Evolutionary conservation across 2,113 vertebrate genomes (phyloP).

Genomic region (Acanthochromis polyacanthus): DNA sequence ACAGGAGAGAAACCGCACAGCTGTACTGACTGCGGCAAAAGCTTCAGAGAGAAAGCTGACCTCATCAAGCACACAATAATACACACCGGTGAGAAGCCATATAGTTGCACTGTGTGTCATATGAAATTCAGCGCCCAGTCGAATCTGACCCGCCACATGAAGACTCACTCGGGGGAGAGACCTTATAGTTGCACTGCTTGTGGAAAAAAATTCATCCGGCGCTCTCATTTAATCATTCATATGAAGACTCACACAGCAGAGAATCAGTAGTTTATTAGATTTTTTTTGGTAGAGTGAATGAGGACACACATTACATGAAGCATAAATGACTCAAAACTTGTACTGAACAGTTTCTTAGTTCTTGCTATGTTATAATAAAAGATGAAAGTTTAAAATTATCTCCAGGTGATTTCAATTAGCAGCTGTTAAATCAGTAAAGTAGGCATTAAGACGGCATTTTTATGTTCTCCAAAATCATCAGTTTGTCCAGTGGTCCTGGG

Average conservation of each 20-base stretch:
- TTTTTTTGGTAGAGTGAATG: not conserved
- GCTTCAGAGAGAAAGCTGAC: conserved; percentile 55
- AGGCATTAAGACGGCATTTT: too few species aligned
- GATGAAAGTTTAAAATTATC: too few species aligned
- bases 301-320: not conserved
- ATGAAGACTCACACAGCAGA: conserved; percentile 48
- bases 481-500: too few species aligned
- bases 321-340: not conserved
- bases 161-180: conserved; percentile 59
- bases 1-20: conserved; percentile 60
- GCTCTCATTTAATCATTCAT: conserved; percentile 53
- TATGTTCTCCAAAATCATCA: too few species aligned
- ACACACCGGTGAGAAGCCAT: conserved; percentile 58
- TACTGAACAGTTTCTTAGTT: too few species aligned
- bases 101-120: conserved; percentile 39
- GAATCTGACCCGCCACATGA: conserved; percentile 55
- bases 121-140: conserved; percentile 62
- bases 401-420: too few species aligned
- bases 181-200: conserved; percentile 33
- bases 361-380: too few species aligned
- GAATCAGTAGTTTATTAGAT: conserved; percentile 1
- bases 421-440: too few species aligned
- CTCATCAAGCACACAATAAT: conserved; percentile 52
- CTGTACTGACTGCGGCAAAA: conserved; percentile 48
- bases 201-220: conserved; percentile 54